phyloP scores from a whole-genome alignment of 1,140 invertebrate genomes.

The Campodea augens region DNA sequence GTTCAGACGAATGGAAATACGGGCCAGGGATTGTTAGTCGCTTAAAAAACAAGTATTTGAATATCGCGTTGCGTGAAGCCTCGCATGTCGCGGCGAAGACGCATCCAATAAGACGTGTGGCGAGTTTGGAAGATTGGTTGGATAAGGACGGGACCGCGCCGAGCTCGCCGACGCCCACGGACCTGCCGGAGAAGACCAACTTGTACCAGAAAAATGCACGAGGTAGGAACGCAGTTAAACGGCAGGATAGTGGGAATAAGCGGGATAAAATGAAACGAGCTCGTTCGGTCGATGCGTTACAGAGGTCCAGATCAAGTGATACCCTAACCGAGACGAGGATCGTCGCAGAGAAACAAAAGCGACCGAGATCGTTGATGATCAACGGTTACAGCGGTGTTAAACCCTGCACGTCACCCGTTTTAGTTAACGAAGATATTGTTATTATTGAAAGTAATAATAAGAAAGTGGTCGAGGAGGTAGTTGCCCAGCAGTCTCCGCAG shows the following conservation, averaged over 20 bases:
- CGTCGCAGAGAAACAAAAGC: neutral
- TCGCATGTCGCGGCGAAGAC: constrained; percentile 33
- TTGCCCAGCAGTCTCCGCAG: constrained; percentile 16
- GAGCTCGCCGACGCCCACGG: neutral
- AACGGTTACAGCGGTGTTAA: constrained; percentile 1
- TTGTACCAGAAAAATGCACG: neutral
- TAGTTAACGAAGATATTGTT: constrained; percentile 24
- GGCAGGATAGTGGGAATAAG: constrained; percentile 20
- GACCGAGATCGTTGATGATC: neutral
- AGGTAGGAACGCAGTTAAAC: constrained; percentile 16
- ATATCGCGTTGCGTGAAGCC: constrained; percentile 46
- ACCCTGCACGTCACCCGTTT: constrained; percentile 10
- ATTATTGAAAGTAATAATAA: constrained; percentile 22
- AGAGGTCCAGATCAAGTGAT: constrained; percentile 14
- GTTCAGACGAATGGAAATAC: constrained; percentile 47
- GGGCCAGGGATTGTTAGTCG: constrained; percentile 79
- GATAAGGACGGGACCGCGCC: constrained; percentile 30
- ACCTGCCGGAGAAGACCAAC: constrained; percentile 8
- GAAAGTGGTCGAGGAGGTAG: constrained; percentile 4
- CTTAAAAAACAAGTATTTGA: constrained; percentile 62
- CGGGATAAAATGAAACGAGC: constrained; percentile 58
- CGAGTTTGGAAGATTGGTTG: constrained; percentile 63
- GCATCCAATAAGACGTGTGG: constrained; percentile 51
- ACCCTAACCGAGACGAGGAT: constrained; percentile 9
- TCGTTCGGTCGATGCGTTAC: constrained; percentile 58